phyloP scores from a whole-genome alignment of 2,113 vertebrate species.

The Cyprinodon brontotheroides region DNA sequence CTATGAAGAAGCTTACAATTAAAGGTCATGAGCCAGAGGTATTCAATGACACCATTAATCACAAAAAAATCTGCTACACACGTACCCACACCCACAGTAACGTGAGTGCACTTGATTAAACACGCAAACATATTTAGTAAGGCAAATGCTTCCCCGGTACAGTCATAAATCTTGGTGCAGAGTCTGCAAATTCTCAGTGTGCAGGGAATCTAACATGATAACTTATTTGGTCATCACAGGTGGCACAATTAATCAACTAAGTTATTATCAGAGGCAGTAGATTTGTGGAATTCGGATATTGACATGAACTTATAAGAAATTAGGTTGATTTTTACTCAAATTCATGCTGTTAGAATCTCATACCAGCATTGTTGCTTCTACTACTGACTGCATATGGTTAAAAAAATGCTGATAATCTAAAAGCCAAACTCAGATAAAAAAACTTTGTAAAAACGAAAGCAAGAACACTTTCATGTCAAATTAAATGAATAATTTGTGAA shows the following conservation, averaged over 20 bases:
- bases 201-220: conserved; percentile 3
- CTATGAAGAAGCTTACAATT: conserved; percentile 60
- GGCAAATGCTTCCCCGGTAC: conserved; percentile 14
- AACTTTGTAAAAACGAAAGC: neutral
- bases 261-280: conserved; percentile 2
- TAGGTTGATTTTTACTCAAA: neutral
- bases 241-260: conserved; percentile 1
- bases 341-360: neutral
- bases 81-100: conserved; percentile 6
- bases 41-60: conserved; percentile 63
- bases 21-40: conserved; percentile 45
- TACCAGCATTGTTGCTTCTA: neutral
- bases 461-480: neutral
- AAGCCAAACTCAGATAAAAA: neutral
- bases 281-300: conserved; percentile 1
- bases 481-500: too few relatives aligned
- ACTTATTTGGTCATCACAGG: neutral
- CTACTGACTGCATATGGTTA: neutral
- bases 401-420: neutral
- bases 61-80: conserved; percentile 24
- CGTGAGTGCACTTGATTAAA: neutral
- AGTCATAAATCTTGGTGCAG: conserved; percentile 32
- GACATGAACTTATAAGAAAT: neutral
- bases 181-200: conserved; percentile 19
- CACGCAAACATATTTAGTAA: conserved; percentile 9